A percentile compares a stretch with the other conserved stretches of the same genome.
Conservation (phyloP, 1,140 invertebrate species). For the Cotesia chilonis region DNA sequence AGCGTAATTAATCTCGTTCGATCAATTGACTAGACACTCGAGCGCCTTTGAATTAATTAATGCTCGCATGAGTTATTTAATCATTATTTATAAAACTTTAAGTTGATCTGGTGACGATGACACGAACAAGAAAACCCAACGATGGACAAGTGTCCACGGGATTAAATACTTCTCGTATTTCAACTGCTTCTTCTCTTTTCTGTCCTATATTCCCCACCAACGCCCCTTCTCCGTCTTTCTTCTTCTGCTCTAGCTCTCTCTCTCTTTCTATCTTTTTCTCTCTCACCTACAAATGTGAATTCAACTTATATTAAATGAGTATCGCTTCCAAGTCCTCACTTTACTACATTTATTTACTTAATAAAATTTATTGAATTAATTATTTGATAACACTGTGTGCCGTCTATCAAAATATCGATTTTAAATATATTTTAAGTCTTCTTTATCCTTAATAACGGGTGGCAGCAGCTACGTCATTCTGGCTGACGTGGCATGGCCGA, state of each 20-base stretch:
- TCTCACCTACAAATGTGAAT: constrained; percentile 22
- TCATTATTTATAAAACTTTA: not conserved
- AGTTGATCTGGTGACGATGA: constrained; percentile 5
- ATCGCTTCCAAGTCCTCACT: not conserved
- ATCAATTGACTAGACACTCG: constrained; percentile 37
- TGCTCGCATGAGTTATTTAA: constrained; percentile 14
- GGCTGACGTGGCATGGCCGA: constrained; percentile 41
- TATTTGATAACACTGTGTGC: constrained; percentile 16
- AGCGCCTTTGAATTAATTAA: constrained; percentile 29
- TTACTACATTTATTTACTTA: constrained; percentile 8
- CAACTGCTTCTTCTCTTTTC: constrained; percentile 27
- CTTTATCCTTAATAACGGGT: constrained; percentile 5
- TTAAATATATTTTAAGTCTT: not conserved
- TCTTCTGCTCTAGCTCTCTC: constrained; percentile 29
- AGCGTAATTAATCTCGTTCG: not conserved
- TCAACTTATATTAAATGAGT: not conserved
- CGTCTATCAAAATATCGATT: not conserved
- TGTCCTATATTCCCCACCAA: constrained; percentile 30
- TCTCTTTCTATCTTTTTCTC: constrained; percentile 20
- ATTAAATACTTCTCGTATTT: constrained; percentile 1
- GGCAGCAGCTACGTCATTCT: constrained; percentile 41
- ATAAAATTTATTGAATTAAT: not conserved
- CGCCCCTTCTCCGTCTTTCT: constrained; percentile 23
- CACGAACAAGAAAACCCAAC: constrained; percentile 18
- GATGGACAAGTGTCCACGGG: constrained; percentile 12